Percentiles rank a stretch among this genome's conserved stretches.
These are phyloP conservation scores for Amblyopsis hoosieri DNA, from an alignment of 2,797 vertebrate genomes.

Conservation along the genomic window DNA sequence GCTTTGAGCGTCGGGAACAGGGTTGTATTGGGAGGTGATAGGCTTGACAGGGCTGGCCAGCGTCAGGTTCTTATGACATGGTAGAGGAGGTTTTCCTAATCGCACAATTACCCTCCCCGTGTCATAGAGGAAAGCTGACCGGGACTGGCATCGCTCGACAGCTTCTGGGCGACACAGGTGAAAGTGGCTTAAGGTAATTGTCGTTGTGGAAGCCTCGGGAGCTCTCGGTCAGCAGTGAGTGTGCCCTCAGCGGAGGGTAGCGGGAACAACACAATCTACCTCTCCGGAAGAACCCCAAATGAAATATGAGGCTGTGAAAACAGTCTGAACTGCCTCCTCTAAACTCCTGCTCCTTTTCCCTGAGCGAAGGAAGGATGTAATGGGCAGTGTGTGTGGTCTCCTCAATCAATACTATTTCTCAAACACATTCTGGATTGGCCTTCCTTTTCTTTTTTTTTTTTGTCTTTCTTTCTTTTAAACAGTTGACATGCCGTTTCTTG, in stretches of 20 bases:
- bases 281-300: constrained; percentile 22
- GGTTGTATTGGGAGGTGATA: constrained; percentile 15
- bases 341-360: constrained; percentile 26
- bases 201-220: constrained; percentile 55
- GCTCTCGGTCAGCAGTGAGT: constrained; percentile 40
- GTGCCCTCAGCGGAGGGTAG: constrained; percentile 30
- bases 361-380: constrained; percentile 1
- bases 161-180: constrained; percentile 37
- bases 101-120: constrained; percentile 7
- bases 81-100: constrained; percentile 43
- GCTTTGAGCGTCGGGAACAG: constrained; percentile 3
- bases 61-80: constrained; percentile 45
- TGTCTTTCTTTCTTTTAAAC: background rate
- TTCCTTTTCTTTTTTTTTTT: background rate
- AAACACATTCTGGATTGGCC: background rate
- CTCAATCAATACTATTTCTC: constrained; percentile 28
- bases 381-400: background rate
- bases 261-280: constrained; percentile 27
- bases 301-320: constrained; percentile 34
- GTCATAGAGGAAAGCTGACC: background rate
- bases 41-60: constrained; percentile 21
- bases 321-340: constrained; percentile 22
- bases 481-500: constrained; percentile 42
- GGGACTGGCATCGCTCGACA: constrained; percentile 25
- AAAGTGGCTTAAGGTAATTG: constrained; percentile 59